A percentile compares a stretch with the other conserved stretches of the same genome.
These are phyloP conservation scores for Napeogenes inachia DNA, from an alignment of 2,888 invertebrate species.

Conservation along the genomic window DNA sequence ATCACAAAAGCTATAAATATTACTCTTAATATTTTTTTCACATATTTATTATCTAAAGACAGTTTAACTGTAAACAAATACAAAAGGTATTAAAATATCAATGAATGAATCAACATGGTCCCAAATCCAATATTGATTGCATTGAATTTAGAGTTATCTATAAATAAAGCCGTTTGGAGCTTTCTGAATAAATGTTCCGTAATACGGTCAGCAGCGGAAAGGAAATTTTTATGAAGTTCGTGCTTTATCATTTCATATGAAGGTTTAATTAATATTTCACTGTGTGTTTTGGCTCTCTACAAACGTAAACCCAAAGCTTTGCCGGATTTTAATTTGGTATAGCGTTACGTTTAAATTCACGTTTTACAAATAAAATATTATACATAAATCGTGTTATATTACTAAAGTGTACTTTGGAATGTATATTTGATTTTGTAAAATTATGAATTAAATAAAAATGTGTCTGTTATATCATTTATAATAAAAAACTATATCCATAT, in stretches of 20 bases:
- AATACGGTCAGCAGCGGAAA: conserved; percentile 21
- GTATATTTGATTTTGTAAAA: background rate
- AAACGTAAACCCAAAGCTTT: conserved; percentile 40
- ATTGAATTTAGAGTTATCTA: conserved; percentile 19
- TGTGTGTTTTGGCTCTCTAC: conserved; percentile 48
- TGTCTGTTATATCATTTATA: conserved; percentile 4
- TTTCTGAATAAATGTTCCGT: conserved; percentile 18
- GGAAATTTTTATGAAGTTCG: conserved; percentile 42
- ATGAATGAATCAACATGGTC: conserved; percentile 3
- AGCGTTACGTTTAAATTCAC: conserved; percentile 23
- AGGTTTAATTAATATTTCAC: conserved; percentile 52
- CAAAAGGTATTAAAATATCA: no score
- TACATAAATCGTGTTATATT: conserved; percentile 3
- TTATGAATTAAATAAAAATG: background rate
- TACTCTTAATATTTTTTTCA: no score
- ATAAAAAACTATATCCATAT: conserved; percentile 5
- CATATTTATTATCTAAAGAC: no score
- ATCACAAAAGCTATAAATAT: no score
- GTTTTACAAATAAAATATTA: conserved; percentile 21
- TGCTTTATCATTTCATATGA: conserved; percentile 48
- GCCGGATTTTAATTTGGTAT: conserved; percentile 43
- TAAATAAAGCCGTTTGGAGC: conserved; percentile 23
- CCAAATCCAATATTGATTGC: conserved; percentile 19
- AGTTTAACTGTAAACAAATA: no score
- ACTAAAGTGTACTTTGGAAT: background rate